Conservation (phyloP, 1,140 invertebrate genomes). For the Saxidomus purpurata region DNA sequence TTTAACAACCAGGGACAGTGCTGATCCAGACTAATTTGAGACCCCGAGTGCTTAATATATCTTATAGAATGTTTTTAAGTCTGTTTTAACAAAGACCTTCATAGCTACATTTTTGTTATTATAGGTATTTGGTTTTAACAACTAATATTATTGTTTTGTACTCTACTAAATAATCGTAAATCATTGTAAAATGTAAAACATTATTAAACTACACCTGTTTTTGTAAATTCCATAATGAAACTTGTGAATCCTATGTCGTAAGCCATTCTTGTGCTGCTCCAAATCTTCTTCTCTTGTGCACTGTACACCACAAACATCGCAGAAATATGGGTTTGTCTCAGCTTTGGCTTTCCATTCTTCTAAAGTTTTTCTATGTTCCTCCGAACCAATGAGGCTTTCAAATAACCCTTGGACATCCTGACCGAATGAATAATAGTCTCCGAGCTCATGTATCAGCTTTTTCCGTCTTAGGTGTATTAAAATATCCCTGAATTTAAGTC, state of each 20-base stretch:
- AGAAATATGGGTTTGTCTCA: constrained; percentile 9
- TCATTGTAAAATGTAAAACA: too few species aligned
- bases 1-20: too few species aligned
- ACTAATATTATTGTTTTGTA: too few species aligned
- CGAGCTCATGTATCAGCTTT: constrained; percentile 26
- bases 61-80: too few species aligned
- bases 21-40: too few species aligned
- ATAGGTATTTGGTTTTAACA: too few species aligned
- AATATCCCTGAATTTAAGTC: not conserved
- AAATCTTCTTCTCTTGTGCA: constrained; percentile 17
- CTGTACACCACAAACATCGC: constrained; percentile 32
- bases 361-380: not conserved
- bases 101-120: too few species aligned
- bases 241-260: constrained; percentile 42
- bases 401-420: constrained; percentile 26
- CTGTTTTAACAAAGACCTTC: too few species aligned
- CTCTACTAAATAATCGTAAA: too few species aligned
- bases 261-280: constrained; percentile 14
- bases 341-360: constrained; percentile 31
- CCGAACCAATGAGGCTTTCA: not conserved
- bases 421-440: constrained; percentile 38
- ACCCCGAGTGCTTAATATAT: too few species aligned
- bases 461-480: not conserved
- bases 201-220: too few species aligned
- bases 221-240: constrained; percentile 32